phyloP scores from a whole-genome alignment of 2,888 invertebrate genomes.

The Hybos culiciformis region DNA sequence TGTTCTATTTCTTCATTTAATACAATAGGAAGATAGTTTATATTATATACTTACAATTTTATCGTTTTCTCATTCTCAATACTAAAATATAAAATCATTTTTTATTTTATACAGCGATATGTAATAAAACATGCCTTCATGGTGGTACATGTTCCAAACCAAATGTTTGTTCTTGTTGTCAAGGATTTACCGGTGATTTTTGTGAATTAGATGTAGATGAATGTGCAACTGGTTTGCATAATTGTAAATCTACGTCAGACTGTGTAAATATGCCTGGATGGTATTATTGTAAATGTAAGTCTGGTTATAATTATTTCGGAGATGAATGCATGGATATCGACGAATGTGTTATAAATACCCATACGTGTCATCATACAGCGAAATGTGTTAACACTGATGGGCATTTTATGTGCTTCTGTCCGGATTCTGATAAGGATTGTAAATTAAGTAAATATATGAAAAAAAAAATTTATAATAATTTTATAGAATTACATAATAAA shows the following conservation, averaged over 20 bases:
- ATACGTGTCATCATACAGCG: slow-evolving; percentile 68
- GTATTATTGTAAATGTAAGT: slow-evolving; percentile 75
- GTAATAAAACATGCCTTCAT: slow-evolving; percentile 66
- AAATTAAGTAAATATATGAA: slow-evolving; percentile 43
- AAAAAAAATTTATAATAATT: neutral
- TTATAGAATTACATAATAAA: too few species aligned
- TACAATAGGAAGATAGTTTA: too few species aligned
- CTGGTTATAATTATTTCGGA: slow-evolving; percentile 54
- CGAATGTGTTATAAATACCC: slow-evolving; percentile 61
- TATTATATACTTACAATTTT: neutral
- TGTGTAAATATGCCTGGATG: slow-evolving; percentile 84
- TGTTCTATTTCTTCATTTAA: neutral
- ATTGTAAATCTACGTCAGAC: slow-evolving; percentile 60
- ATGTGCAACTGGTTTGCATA: slow-evolving; percentile 54
- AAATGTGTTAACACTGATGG: slow-evolving; percentile 70
- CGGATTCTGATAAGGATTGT: slow-evolving; percentile 37
- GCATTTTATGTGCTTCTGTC: slow-evolving; percentile 63
- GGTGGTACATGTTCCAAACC: slow-evolving; percentile 69
- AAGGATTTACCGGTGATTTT: slow-evolving; percentile 66
- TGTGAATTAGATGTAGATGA: slow-evolving; percentile 83
- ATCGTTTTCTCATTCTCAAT: neutral
- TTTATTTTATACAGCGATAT: slow-evolving; percentile 48
- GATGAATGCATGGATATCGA: slow-evolving; percentile 53
- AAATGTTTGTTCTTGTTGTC: slow-evolving; percentile 62
- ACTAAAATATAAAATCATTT: too few species aligned